Percentiles rank a stretch among this genome's conserved stretches.
Conservation (phyloP, 2,888 invertebrate species). For the Sympetrum striolatum region DNA sequence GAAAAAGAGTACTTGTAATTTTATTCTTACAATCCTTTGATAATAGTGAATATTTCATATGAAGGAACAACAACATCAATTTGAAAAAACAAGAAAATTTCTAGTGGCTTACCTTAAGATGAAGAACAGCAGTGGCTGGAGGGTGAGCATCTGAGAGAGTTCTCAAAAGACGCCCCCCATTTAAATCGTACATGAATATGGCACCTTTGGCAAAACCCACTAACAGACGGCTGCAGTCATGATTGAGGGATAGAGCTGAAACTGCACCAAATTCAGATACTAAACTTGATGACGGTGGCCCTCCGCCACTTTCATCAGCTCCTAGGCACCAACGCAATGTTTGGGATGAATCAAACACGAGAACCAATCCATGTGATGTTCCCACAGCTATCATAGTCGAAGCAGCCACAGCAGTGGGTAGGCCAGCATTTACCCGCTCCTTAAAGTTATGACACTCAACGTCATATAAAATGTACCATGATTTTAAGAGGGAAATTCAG, state of each 20-base stretch:
- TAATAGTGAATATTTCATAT: too few relatives aligned
- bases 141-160: slow-evolving; percentile 82
- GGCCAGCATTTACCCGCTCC: slow-evolving; percentile 89
- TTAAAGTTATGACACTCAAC: slow-evolving; percentile 57
- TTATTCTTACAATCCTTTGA: too few relatives aligned
- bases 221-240: slow-evolving; percentile 83
- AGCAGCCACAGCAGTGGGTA: slow-evolving; percentile 84
- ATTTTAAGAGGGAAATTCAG: slow-evolving; percentile 18
- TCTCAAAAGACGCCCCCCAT: slow-evolving; percentile 77
- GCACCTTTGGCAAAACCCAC: slow-evolving; percentile 83
- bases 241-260: slow-evolving; percentile 78
- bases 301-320: slow-evolving; percentile 66
- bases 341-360: slow-evolving; percentile 87
- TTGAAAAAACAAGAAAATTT: background rate
- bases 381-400: slow-evolving; percentile 85
- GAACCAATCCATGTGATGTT: slow-evolving; percentile 89
- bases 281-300: slow-evolving; percentile 59
- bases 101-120: slow-evolving; percentile 64
- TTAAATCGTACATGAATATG: slow-evolving; percentile 87
- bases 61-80: background rate
- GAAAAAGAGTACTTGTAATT: too few relatives aligned
- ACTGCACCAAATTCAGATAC: slow-evolving; percentile 74
- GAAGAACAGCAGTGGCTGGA: slow-evolving; percentile 81
- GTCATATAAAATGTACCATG: background rate
- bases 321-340: slow-evolving; percentile 88